A percentile compares a stretch with the other conserved stretches of the same genome.
These are phyloP conservation scores for Tachina lurida DNA, from an alignment of 2,888 invertebrate genomes.

Conservation along the genomic window DNA sequence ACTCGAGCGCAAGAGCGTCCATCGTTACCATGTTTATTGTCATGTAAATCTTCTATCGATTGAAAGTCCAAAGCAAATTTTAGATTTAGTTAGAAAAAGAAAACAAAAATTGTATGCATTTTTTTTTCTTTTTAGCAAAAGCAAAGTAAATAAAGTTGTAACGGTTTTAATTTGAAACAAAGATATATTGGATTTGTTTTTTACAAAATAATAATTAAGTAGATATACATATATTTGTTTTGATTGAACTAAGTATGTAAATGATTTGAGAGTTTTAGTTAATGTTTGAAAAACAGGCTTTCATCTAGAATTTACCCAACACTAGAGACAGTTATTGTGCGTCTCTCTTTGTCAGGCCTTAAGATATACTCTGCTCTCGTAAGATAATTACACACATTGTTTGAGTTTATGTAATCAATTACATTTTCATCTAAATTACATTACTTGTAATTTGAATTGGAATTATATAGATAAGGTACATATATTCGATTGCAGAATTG, in stretches of 20 bases:
- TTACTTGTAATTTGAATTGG: too few species aligned
- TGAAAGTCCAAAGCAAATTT: not conserved
- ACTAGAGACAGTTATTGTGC: not conserved
- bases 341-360: too few species aligned
- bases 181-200: not conserved
- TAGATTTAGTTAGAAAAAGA: too few species aligned
- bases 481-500: too few species aligned
- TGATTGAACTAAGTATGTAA: not conserved
- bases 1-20: not conserved
- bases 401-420: too few species aligned
- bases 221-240: not conserved
- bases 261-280: too few species aligned
- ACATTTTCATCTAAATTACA: too few species aligned
- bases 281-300: not conserved
- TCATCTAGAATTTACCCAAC: not conserved
- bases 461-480: too few species aligned
- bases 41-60: slow-evolving; percentile 42
- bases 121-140: not conserved
- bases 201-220: not conserved
- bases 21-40: slow-evolving; percentile 32
- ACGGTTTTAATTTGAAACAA: not conserved
- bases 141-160: too few species aligned
- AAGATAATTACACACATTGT: too few species aligned
- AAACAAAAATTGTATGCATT: not conserved
- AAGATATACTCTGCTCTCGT: too few species aligned